Base-by-base conservation (phyloP, 2,888 invertebrate species). In the Stenodema calcarata region DNA sequence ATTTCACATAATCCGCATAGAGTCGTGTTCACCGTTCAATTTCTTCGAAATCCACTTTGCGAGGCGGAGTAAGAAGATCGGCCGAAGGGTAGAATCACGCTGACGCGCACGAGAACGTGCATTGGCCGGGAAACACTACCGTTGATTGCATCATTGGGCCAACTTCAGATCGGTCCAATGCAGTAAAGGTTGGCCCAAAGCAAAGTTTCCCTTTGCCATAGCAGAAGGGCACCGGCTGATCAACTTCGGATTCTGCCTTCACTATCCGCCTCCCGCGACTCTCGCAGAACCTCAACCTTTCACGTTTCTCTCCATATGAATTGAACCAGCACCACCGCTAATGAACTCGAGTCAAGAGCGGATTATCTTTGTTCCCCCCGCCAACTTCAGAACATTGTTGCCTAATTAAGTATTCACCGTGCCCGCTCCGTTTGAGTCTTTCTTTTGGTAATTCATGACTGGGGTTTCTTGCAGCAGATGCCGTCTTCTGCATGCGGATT, bases 371-470 rank as follows among this genome's bases (percentile, higher is more conserved):
- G 84, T 80, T 84, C 62, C 62, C 23, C 62, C 18, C 54, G 47
- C 47, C 12, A n/a, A 62, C 6, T 23, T 23, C 62, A 47, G n/a
- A 73, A 73, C 84, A 84, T 70, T 73, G 84, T 84, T 84, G 47
- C 84, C 84, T 84, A 84, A 84, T 84, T 84, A 84, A 84, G 84
- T 84, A 84, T 84, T 84, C 84, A 84, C 41, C 84, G 84, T 84
- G 73, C 84, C 42, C 41, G 62, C 28, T 42, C 62, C 30, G 69
- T 70, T 81, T 70, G 41, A 42, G 82, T 84, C 84, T 70, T 84
- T 84, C 84, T 84, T 84, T 84, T 73, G 84, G 84, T 84, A 54
- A 75, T 84, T 84, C 84, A 84, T 84, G 84, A 84, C 84, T 75
- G 82, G 82, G 62, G 62, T 62, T n/a, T 35, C 82, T 80, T 54